Percentiles rank a stretch among this genome's conserved stretches.
Evolutionary conservation across 2,113 vertebrate species (phyloP).

Genomic region (Pterocles burchelli): DNA sequence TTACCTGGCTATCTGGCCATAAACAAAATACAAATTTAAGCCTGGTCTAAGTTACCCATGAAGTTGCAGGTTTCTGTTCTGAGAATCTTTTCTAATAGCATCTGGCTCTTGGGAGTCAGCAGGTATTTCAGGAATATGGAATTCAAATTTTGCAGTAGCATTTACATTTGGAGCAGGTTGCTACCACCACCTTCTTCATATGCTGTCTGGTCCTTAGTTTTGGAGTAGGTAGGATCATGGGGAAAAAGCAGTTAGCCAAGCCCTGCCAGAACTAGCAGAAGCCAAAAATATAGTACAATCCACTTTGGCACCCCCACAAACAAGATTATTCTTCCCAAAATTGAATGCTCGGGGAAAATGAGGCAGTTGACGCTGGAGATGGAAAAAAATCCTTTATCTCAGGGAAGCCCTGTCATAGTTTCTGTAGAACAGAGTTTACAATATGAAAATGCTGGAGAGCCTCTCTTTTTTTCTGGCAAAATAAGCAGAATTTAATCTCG

Average conservation of each 20-base stretch:
- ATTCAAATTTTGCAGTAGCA: not conserved
- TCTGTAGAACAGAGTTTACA: not conserved
- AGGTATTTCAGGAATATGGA: not conserved
- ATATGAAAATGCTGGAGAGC: not conserved
- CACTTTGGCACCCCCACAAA: not conserved
- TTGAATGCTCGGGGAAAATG: not conserved
- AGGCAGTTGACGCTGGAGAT: not conserved
- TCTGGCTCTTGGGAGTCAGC: not conserved
- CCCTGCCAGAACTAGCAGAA: not conserved
- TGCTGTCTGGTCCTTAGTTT: not conserved
- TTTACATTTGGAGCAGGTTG: not conserved
- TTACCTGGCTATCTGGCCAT: not conserved
- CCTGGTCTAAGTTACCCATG: not conserved
- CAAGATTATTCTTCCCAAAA: not conserved
- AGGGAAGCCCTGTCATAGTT: not conserved
- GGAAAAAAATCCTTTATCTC: not conserved
- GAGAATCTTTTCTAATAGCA: not conserved
- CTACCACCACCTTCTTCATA: accelerated
- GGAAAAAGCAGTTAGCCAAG: not conserved
- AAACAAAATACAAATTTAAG: not conserved
- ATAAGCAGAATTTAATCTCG: not conserved
- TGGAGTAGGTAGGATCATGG: not conserved
- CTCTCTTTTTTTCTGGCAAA: not conserved
- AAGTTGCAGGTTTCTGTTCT: not conserved
- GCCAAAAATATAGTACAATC: not conserved